A percentile compares a stretch with the other conserved stretches of the same genome.
phyloP scores from a whole-genome alignment of 2,113 vertebrate species.

The Heloderma charlesbogerti region DNA sequence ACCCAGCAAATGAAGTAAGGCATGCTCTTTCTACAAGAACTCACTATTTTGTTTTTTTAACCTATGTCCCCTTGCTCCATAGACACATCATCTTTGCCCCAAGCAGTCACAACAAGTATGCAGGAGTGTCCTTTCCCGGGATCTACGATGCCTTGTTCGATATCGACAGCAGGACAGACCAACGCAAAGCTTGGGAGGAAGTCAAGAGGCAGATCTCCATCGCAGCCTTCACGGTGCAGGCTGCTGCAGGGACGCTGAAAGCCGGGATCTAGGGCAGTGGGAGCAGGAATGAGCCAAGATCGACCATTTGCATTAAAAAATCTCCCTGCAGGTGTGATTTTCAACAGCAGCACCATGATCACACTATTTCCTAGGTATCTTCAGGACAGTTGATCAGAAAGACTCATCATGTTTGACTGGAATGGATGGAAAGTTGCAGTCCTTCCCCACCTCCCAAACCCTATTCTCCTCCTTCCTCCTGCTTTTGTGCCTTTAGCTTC shows the following conservation, averaged over 20 bases:
- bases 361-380: not conserved
- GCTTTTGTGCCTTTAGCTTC: not conserved
- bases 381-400: no score
- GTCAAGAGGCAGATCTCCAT: constrained; percentile 92
- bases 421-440: not conserved
- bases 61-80: constrained; percentile 41
- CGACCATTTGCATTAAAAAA: not conserved
- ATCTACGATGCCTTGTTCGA: constrained; percentile 93
- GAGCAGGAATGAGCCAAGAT: not conserved
- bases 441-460: no score
- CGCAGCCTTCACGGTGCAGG: constrained; percentile 89
- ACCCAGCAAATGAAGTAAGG: not conserved
- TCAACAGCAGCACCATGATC: not conserved
- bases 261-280: constrained; percentile 68
- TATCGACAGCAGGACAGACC: constrained; percentile 80
- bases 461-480: not conserved
- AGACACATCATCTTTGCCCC: constrained; percentile 94
- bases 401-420: no score
- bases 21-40: not conserved
- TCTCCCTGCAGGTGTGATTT: not conserved
- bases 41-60: not conserved
- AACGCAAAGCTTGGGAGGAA: constrained; percentile 83
- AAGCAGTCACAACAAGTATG: constrained; percentile 94
- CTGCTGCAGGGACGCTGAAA: constrained; percentile 85
- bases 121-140: constrained; percentile 92